phyloP scores from a whole-genome alignment of 2,888 invertebrate species.

The Pammene fasciana region DNA sequence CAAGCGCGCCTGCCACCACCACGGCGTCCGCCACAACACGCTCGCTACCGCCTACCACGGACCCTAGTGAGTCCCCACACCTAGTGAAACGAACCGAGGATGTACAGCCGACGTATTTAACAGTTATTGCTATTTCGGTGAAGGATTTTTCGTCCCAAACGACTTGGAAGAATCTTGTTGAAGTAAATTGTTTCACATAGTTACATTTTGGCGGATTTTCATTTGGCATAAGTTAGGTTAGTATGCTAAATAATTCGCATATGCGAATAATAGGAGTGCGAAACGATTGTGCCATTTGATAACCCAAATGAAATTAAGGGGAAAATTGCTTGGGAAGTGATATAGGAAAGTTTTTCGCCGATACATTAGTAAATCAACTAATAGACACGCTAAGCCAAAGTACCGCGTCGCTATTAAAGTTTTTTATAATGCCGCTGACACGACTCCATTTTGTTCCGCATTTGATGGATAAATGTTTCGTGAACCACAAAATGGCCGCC shows the following conservation, averaged over 20 bases:
- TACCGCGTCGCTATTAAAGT: not conserved
- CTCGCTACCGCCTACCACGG: conserved; percentile 55
- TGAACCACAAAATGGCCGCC: conserved; percentile 2
- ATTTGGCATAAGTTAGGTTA: too few relatives aligned
- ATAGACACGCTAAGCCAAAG: not conserved
- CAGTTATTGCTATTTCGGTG: too few relatives aligned
- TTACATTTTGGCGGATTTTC: too few relatives aligned
- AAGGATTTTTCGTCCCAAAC: too few relatives aligned
- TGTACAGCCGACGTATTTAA: not conserved
- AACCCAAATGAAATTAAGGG: too few relatives aligned
- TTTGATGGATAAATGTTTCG: not conserved
- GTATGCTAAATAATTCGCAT: too few relatives aligned
- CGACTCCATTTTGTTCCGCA: not conserved
- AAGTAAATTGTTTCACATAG: too few relatives aligned
- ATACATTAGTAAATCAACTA: not conserved
- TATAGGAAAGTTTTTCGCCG: too few relatives aligned
- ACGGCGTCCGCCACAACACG: conserved; percentile 55
- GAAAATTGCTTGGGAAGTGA: too few relatives aligned
- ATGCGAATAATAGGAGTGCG: too few relatives aligned
- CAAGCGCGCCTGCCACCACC: conserved; percentile 56
- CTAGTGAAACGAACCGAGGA: conserved; percentile 1
- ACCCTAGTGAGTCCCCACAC: conserved; percentile 42
- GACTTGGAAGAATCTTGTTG: too few relatives aligned
- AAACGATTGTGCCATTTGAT: too few relatives aligned
- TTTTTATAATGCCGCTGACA: not conserved